Evolutionary conservation across 1,140 invertebrate species (phyloP).

Genomic region (Babylonia areolata): DNA sequence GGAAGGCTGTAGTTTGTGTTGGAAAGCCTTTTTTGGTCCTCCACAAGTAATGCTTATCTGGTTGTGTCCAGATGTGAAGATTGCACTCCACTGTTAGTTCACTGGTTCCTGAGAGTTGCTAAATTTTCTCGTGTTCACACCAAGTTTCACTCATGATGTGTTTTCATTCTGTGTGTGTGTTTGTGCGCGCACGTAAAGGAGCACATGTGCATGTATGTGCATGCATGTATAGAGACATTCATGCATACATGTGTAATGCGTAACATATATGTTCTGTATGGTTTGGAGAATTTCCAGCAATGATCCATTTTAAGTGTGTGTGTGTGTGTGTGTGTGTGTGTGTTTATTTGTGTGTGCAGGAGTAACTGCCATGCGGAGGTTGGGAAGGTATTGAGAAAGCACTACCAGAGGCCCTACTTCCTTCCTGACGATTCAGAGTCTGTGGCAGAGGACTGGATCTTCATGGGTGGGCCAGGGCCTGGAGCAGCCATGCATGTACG

Average conservation of each 20-base stretch:
- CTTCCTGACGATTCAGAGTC: constrained; percentile 88
- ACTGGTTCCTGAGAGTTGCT: no score
- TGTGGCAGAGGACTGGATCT: constrained; percentile 93
- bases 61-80: no score
- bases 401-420: constrained; percentile 91
- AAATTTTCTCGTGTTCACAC: no score
- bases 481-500: constrained; percentile 75
- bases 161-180: no score
- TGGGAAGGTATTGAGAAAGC: constrained; percentile 83
- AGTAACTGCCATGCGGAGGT: constrained; percentile 92
- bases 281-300: no score
- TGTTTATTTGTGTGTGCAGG: constrained; percentile 77
- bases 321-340: no score
- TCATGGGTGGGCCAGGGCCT: constrained; percentile 92
- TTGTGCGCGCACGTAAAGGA: neutral
- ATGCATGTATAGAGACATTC: neutral
- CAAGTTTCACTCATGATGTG: no score
- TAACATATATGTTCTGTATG: no score
- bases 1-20: no score
- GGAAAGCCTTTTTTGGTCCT: no score
- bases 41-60: no score
- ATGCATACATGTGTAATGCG: neutral
- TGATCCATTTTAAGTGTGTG: constrained; percentile 24
- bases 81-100: no score
- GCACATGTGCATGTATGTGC: neutral